Evolutionary conservation across 2,888 invertebrate species (phyloP).

Genomic region (Mesochorus sp.): DNA sequence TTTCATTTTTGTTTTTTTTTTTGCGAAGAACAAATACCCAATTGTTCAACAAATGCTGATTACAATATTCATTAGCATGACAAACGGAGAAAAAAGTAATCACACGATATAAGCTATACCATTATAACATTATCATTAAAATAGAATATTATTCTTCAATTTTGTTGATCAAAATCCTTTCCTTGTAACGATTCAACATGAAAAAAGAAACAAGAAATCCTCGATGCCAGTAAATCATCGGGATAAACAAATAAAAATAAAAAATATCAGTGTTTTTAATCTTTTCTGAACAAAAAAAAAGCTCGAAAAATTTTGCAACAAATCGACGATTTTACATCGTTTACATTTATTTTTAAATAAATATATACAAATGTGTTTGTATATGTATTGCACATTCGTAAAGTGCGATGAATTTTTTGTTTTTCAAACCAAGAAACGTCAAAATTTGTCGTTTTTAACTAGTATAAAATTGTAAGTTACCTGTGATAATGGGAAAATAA

Average conservation of each 20-base stretch:
- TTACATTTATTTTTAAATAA: neutral
- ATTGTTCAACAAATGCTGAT: conserved; percentile 22
- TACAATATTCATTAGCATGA: conserved; percentile 23
- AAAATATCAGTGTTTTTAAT: too few relatives aligned
- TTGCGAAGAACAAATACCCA: conserved; percentile 15
- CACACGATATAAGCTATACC: conserved; percentile 40
- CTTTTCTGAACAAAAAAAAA: neutral
- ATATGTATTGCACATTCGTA: too few relatives aligned
- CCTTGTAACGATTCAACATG: conserved; percentile 35
- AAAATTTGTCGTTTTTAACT: conserved; percentile 41
- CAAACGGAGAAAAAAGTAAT: conserved; percentile 22
- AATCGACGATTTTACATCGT: neutral
- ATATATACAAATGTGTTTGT: too few relatives aligned
- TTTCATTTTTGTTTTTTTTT: too few relatives aligned
- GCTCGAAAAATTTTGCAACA: neutral
- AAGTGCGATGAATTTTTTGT: too few relatives aligned
- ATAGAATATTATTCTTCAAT: conserved; percentile 23
- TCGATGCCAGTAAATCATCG: neutral
- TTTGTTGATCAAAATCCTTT: conserved; percentile 3
- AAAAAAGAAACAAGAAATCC: neutral
- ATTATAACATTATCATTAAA: conserved; percentile 39
- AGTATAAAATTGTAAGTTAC: conserved; percentile 70
- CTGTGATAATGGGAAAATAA: conserved; percentile 74
- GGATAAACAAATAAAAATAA: too few relatives aligned
- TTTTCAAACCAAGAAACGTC: conserved; percentile 33